Percentiles rank a stretch among this genome's conserved stretches.
phyloP scores from a whole-genome alignment of 2,797 vertebrate genomes.

The Australoheros facetus region DNA sequence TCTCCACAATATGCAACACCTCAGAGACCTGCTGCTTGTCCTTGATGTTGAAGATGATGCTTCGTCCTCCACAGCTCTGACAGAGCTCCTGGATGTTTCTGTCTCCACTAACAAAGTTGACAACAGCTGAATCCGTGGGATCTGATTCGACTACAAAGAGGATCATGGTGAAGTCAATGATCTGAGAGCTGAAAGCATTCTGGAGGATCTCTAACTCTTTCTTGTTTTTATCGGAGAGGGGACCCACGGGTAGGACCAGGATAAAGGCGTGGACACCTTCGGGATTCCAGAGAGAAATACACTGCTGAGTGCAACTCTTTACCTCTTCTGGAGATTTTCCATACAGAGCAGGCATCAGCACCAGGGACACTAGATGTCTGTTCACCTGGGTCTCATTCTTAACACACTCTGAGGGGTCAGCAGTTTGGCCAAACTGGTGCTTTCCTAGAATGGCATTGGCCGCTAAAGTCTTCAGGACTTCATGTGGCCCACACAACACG shows the following conservation, averaged over 20 bases:
- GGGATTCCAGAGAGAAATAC: constrained; percentile 7
- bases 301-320: background rate
- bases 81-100: constrained; percentile 16
- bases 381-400: constrained; percentile 1
- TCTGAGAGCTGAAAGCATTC: constrained; percentile 29
- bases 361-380: background rate
- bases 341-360: constrained; percentile 22
- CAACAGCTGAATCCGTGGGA: background rate
- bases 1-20: background rate
- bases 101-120: background rate
- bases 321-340: background rate
- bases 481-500: constrained; percentile 39
- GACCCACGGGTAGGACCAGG: constrained; percentile 37
- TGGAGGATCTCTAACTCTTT: constrained; percentile 47
- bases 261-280: constrained; percentile 38
- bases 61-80: background rate
- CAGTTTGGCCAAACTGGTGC: background rate
- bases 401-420: background rate
- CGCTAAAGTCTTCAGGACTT: background rate
- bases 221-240: constrained; percentile 45
- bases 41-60: background rate
- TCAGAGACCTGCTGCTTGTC: constrained; percentile 2
- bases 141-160: constrained; percentile 49
- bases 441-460: constrained; percentile 10
- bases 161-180: constrained; percentile 40